These are phyloP conservation scores for Watsonalla cultraria DNA, from an alignment of 2,888 invertebrate species.

Conservation along the genomic window DNA sequence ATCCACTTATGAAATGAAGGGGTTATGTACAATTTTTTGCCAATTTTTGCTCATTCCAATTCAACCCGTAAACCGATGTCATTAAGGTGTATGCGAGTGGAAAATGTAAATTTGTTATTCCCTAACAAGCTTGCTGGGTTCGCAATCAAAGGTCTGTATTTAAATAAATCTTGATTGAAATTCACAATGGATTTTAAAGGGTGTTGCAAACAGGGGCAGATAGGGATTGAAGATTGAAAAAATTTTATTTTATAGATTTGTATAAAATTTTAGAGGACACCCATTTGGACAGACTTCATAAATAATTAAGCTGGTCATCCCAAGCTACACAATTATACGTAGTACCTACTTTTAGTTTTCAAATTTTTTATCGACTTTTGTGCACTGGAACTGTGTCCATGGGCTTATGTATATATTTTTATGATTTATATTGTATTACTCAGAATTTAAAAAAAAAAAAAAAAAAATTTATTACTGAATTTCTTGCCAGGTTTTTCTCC, in stretches of 20 bases:
- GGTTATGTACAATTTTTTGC: conserved; percentile 45
- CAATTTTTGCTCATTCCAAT: conserved; percentile 20
- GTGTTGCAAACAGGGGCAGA: conserved; percentile 14
- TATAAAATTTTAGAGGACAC: no score
- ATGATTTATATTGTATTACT: no score
- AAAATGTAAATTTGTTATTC: conserved; percentile 26
- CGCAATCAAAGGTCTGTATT: conserved; percentile 71
- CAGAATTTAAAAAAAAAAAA: no score
- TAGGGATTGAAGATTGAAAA: conserved; percentile 13
- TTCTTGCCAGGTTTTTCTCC: no score
- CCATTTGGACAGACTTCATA: no score
- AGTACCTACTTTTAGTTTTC: no score
- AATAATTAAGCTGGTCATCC: no score
- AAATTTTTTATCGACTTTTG: no score
- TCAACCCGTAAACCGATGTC: conserved; percentile 23
- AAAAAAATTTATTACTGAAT: no score
- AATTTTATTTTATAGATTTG: conserved; percentile 12
- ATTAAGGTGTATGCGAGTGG: conserved; percentile 18
- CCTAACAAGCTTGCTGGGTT: conserved; percentile 54
- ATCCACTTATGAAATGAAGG: conserved; percentile 69
- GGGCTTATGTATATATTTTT: no score
- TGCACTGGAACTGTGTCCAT: no score
- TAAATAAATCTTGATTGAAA: conserved; percentile 70
- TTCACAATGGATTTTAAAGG: conserved; percentile 55
- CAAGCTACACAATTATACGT: no score